Conservation (phyloP, 2,113 vertebrate species). For the Macrotis lagotis region DNA sequence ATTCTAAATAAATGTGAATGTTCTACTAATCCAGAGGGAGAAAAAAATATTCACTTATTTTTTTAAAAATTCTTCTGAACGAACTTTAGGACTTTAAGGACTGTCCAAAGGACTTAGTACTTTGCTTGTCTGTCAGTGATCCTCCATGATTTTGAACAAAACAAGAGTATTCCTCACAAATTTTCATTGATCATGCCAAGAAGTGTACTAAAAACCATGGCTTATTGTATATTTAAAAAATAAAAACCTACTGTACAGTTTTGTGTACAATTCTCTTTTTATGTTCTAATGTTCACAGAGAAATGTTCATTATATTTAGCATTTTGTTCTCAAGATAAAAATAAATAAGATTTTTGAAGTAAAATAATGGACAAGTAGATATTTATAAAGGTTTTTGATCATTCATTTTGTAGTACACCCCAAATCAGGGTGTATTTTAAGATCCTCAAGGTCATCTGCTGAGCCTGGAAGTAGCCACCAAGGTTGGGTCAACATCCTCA, state of each 20-base stretch:
- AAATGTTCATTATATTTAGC: background rate
- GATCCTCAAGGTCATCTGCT: background rate
- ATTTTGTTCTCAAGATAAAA: background rate
- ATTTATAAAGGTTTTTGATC: background rate
- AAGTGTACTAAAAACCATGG: background rate
- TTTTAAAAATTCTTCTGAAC: background rate
- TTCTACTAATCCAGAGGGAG: background rate
- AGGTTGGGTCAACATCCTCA: background rate
- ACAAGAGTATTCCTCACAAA: background rate
- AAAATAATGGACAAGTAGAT: background rate
- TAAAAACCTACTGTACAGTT: background rate
- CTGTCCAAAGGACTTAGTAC: background rate
- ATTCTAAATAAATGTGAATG: background rate
- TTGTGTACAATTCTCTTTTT: background rate
- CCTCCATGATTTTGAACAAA: background rate
- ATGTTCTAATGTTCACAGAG: background rate
- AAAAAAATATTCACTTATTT: background rate
- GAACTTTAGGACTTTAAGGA: background rate
- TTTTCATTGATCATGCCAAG: background rate
- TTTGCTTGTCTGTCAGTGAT: background rate
- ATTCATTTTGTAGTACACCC: background rate
- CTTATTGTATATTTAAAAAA: background rate
- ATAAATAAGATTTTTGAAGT: background rate
- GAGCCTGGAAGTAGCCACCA: background rate
- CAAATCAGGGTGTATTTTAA: background rate